Evolutionary conservation across 2,797 vertebrate species (phyloP).

Genomic region (Fistularia tabacaria): DNA sequence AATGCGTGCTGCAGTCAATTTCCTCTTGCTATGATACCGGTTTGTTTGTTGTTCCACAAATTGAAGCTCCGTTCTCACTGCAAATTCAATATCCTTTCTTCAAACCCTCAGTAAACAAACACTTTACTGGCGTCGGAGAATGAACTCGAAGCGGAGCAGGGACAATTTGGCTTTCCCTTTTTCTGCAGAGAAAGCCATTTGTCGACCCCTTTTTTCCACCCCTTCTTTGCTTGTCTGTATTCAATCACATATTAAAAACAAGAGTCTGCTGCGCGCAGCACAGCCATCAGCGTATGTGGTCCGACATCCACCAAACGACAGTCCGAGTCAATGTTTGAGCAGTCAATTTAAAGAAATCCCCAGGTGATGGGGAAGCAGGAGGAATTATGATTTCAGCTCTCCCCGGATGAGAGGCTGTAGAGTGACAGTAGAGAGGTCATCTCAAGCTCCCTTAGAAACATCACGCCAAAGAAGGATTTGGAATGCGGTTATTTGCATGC

Average conservation of each 20-base stretch:
- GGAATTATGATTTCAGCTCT: constrained; percentile 10
- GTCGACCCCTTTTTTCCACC: too few relatives aligned
- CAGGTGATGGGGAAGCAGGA: constrained; percentile 39
- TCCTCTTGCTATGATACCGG: constrained; percentile 12
- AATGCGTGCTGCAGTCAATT: neutral
- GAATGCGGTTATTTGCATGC: too few relatives aligned
- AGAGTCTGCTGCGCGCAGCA: too few relatives aligned
- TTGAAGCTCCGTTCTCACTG: constrained; percentile 19
- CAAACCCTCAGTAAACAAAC: constrained; percentile 56
- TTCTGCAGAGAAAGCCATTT: too few relatives aligned
- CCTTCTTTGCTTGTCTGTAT: too few relatives aligned
- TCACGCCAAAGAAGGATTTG: too few relatives aligned
- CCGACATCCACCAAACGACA: constrained; percentile 20
- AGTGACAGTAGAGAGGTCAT: neutral
- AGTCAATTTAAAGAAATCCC: constrained; percentile 25
- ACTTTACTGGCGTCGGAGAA: constrained; percentile 41
- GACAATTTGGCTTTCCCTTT: constrained; percentile 13
- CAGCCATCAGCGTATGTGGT: constrained; percentile 30
- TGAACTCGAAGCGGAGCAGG: constrained; percentile 25
- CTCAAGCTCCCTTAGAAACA: too few relatives aligned
- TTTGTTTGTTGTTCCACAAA: constrained; percentile 54
- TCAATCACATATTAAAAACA: too few relatives aligned
- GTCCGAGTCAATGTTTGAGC: constrained; percentile 67
- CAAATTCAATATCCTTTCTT: constrained; percentile 60
- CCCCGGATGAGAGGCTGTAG: neutral